These are phyloP conservation scores for Rhodeus uyekii DNA, from an alignment of 2,797 vertebrate species.

Conservation along the genomic window DNA sequence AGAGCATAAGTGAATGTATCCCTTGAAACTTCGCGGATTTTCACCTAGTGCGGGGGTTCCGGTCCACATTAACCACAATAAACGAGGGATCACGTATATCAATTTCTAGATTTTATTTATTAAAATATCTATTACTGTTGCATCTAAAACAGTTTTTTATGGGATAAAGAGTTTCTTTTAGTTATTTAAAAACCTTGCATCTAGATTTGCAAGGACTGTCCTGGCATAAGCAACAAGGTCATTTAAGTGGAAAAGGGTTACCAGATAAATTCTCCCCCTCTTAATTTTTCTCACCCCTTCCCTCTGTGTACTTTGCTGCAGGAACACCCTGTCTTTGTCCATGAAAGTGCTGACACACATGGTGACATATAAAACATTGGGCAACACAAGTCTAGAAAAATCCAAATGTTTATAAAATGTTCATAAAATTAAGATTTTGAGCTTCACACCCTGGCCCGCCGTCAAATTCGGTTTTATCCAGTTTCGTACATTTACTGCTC, in stretches of 20 bases:
- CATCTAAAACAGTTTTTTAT: background rate
- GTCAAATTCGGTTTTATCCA: background rate
- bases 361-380: background rate
- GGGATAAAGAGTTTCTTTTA: background rate
- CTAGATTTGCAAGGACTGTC: background rate
- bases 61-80: too few relatives aligned
- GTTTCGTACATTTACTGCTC: constrained; percentile 1
- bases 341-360: background rate
- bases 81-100: too few relatives aligned
- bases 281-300: background rate
- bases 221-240: background rate
- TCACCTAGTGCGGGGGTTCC: too few relatives aligned
- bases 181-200: background rate
- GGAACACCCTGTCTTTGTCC: background rate
- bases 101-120: background rate
- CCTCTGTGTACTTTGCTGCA: background rate
- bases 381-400: background rate
- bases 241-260: background rate
- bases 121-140: background rate
- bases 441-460: background rate
- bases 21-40: too few relatives aligned
- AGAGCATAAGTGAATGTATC: too few relatives aligned
- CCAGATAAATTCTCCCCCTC: background rate
- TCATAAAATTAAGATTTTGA: background rate
- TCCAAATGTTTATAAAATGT: background rate